Conservation (phyloP, 1,140 invertebrate species). For the Rhysida immarginata region DNA sequence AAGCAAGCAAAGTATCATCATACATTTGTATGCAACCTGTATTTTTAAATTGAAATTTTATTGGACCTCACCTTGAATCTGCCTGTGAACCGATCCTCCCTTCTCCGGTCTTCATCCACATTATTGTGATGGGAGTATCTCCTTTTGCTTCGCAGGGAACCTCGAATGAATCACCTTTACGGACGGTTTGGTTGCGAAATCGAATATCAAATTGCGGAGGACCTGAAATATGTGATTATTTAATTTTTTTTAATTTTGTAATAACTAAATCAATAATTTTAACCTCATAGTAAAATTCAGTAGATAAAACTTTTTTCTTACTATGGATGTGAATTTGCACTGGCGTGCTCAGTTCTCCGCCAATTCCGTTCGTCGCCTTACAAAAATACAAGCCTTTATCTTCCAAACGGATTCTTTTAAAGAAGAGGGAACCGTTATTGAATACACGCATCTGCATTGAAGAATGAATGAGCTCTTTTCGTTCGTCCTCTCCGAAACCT, state of each 20-base stretch:
- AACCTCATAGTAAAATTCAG: too few relatives aligned
- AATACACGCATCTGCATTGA: conserved; percentile 19
- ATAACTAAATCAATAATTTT: too few relatives aligned
- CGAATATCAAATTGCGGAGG: background rate
- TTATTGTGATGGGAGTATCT: conserved; percentile 16
- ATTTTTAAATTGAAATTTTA: background rate
- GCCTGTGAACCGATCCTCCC: background rate
- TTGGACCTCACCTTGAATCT: background rate
- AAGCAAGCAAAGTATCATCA: too few relatives aligned
- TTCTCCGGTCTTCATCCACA: conserved; percentile 12
- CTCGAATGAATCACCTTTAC: conserved; percentile 12
- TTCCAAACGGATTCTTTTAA: conserved; percentile 27
- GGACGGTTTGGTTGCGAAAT: conserved; percentile 9
- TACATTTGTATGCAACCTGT: too few relatives aligned
- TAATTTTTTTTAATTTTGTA: too few relatives aligned
- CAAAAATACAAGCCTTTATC: conserved; percentile 51
- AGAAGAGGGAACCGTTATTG: conserved; percentile 36
- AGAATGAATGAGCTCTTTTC: background rate
- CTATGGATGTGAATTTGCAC: conserved; percentile 84
- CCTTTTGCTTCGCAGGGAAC: conserved; percentile 16
- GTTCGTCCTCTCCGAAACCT: background rate
- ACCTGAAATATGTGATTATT: conserved; percentile 5
- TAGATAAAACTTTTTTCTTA: too few relatives aligned
- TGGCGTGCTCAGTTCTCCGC: conserved; percentile 79
- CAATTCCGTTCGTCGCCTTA: conserved; percentile 89